Evolutionary conservation across 2,888 invertebrate genomes (phyloP).

Genomic region (Cataglyphis altisquamis): DNA sequence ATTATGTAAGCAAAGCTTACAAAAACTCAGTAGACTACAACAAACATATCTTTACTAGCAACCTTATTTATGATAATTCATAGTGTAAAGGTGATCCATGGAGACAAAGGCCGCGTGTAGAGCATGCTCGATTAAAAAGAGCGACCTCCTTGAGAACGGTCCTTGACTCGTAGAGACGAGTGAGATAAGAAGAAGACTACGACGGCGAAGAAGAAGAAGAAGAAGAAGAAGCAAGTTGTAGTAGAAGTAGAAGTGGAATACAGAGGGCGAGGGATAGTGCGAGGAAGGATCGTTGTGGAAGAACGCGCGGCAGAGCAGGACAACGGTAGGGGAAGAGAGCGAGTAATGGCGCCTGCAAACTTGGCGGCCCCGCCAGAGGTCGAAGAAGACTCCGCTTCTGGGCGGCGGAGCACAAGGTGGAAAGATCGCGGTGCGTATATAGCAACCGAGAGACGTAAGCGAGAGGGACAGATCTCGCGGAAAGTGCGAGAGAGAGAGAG

Average conservation of each 20-base stretch:
- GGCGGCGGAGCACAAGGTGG: constrained; percentile 55
- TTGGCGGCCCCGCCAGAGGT: constrained; percentile 72
- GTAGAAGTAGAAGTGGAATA: constrained; percentile 55
- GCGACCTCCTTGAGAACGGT: constrained; percentile 86
- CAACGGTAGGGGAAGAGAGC: constrained; percentile 62
- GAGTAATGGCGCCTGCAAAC: constrained; percentile 79
- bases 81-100: constrained; percentile 63
- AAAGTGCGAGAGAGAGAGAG: constrained; percentile 27
- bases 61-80: background rate
- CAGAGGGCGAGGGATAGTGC: constrained; percentile 58
- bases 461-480: constrained; percentile 23
- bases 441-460: constrained; percentile 42
- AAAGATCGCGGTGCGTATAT: constrained; percentile 54
- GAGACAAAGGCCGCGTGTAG: constrained; percentile 74
- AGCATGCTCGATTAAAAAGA: constrained; percentile 78
- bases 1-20: background rate
- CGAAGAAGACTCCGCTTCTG: constrained; percentile 73
- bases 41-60: constrained; percentile 1
- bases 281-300: constrained; percentile 64
- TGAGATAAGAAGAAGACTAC: constrained; percentile 70
- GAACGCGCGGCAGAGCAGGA: constrained; percentile 65
- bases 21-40: constrained; percentile 7
- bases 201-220: constrained; percentile 52
- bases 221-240: constrained; percentile 61
- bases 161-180: constrained; percentile 84